Evolutionary conservation across 2,797 vertebrate genomes (phyloP).

Genomic region (Lepilemur septentrionalis): DNA sequence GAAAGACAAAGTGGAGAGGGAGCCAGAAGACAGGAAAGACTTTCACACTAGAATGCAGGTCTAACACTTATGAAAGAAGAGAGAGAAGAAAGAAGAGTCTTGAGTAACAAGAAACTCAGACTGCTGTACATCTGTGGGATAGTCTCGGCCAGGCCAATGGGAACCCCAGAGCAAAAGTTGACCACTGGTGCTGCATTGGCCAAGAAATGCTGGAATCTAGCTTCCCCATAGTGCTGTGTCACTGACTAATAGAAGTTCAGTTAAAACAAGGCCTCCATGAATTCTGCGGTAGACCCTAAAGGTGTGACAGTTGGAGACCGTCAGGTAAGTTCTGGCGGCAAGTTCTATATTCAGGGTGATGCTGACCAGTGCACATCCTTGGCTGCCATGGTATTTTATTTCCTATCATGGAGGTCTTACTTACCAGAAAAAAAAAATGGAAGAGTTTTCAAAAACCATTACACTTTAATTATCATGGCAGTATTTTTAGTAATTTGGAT

Average conservation of each 20-base stretch:
- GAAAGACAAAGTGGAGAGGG: not conserved
- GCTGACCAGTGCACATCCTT: not conserved
- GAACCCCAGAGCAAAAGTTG: not conserved
- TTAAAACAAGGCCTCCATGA: not conserved
- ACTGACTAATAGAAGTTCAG: not conserved
- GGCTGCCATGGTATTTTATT: not conserved
- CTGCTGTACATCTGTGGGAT: not conserved
- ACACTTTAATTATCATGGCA: not conserved
- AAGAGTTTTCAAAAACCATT: not conserved
- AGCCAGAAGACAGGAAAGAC: not conserved
- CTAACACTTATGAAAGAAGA: not conserved
- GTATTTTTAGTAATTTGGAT: not conserved
- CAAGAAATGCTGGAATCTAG: not conserved
- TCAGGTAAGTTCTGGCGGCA: not conserved
- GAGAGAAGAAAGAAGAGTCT: not conserved
- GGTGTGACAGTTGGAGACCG: not conserved
- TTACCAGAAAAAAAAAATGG: not conserved
- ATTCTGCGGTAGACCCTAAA: not conserved
- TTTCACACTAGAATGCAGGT: not conserved
- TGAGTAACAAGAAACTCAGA: not conserved
- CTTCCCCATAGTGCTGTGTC: not conserved
- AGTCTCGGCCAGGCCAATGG: not conserved
- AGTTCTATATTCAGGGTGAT: not conserved
- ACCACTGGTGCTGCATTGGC: rapidly evolving
- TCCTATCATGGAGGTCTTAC: not conserved